Evolutionary conservation across 2,797 vertebrate species (phyloP).

Genomic region (Anableps anableps): DNA sequence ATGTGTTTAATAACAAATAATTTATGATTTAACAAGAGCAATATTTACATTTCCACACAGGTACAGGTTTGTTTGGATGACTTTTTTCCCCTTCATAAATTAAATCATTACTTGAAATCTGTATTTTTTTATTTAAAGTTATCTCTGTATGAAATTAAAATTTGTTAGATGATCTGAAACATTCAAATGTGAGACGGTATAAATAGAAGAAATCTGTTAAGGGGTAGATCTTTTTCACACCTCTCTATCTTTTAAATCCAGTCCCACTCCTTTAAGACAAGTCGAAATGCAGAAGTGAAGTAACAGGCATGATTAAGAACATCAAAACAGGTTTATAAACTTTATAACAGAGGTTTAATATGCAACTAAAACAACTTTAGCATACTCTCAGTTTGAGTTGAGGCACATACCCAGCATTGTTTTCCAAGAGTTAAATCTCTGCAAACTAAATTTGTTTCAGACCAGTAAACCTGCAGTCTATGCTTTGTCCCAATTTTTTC

Average conservation of each 20-base stretch:
- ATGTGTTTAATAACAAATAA: not conserved
- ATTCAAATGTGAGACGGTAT: not conserved
- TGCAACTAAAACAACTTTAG: not conserved
- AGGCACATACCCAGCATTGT: not conserved
- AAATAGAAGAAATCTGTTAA: not conserved
- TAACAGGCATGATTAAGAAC: not conserved
- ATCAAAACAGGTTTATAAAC: slow-evolving; percentile 2
- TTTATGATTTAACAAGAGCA: not conserved
- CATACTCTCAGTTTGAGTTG: not conserved
- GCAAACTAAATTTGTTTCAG: slow-evolving; percentile 25
- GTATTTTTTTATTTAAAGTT: no score
- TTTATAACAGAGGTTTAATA: not conserved
- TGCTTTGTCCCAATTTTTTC: not conserved
- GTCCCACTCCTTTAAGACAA: slow-evolving; percentile 9
- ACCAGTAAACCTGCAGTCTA: slow-evolving; percentile 22
- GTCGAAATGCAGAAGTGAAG: slow-evolving; percentile 22
- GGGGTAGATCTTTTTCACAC: not conserved
- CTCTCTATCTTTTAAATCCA: slow-evolving; percentile 22
- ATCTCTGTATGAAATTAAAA: not conserved
- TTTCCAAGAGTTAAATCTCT: slow-evolving; percentile 1
- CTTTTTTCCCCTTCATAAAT: no score
- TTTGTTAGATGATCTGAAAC: not conserved
- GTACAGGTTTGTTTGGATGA: no score
- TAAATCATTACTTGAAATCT: no score
- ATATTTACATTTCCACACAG: no score